Conservation (phyloP, 2,888 invertebrate genomes). For the Idaea straminata region DNA sequence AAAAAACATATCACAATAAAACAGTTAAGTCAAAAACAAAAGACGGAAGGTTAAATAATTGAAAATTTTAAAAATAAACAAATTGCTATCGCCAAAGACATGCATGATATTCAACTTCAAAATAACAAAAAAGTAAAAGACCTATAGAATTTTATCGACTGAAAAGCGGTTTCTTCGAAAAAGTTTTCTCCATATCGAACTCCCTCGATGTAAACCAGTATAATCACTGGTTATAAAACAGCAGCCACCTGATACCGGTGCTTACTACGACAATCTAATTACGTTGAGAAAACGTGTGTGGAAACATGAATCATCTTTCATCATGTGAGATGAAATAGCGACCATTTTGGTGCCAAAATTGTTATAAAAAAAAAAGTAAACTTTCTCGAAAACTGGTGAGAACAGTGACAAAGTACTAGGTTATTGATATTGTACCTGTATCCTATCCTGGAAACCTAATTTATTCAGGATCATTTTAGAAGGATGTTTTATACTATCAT, state of each 20-base stretch:
- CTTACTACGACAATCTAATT: constrained; percentile 56
- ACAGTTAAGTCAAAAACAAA: too few species aligned
- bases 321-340: constrained; percentile 37
- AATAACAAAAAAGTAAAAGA: not conserved
- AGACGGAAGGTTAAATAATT: too few species aligned
- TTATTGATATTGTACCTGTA: too few species aligned
- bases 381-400: not conserved
- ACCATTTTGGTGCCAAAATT: not conserved
- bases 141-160: not conserved
- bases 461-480: too few species aligned
- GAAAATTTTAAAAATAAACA: too few species aligned
- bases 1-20: too few species aligned
- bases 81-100: too few species aligned
- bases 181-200: not conserved
- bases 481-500: not conserved
- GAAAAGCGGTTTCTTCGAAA: not conserved
- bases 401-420: not conserved
- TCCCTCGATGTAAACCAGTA: not conserved
- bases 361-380: not conserved
- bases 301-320: constrained; percentile 61
- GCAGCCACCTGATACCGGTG: constrained; percentile 24
- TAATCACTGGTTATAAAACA: not conserved
- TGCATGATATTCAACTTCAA: not conserved
- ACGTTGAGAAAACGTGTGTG: constrained; percentile 40
- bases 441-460: too few species aligned